These are phyloP conservation scores for Drosophila funebris DNA, from an alignment of 1,140 invertebrate species.

Conservation along the genomic window DNA sequence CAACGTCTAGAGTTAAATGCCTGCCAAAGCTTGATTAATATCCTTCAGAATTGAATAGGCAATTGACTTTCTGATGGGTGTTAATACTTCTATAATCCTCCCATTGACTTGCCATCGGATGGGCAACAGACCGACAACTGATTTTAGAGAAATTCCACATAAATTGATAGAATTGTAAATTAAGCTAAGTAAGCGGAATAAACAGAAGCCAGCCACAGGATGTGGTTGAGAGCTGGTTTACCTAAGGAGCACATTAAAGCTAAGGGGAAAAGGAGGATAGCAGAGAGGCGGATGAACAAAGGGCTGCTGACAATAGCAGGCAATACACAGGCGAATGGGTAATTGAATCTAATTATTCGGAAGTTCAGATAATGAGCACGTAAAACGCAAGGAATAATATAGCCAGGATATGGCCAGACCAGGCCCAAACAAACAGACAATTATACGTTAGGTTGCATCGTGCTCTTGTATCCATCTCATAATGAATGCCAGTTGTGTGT, in stretches of 20 bases:
- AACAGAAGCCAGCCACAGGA: neutral
- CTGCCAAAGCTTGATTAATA: constrained; percentile 34
- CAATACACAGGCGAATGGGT: constrained; percentile 40
- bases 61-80: constrained; percentile 68
- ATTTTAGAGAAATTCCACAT: constrained; percentile 34
- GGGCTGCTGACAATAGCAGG: constrained; percentile 26
- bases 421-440: neutral
- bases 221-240: neutral
- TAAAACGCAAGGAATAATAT: constrained; percentile 52
- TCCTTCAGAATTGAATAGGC: constrained; percentile 59
- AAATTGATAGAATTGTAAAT: constrained; percentile 21
- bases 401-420: constrained; percentile 16
- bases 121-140: constrained; percentile 13
- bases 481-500: constrained; percentile 1
- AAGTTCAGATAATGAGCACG: constrained; percentile 77
- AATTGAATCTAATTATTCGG: constrained; percentile 81
- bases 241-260: neutral
- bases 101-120: neutral
- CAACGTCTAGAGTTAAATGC: neutral
- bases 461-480: neutral
- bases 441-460: neutral
- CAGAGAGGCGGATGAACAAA: neutral
- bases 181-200: neutral
- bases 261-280: neutral
- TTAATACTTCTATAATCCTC: constrained; percentile 62